Base-by-base conservation (phyloP, 2,113 vertebrate species). In the Chionodraco myersi region DNA sequence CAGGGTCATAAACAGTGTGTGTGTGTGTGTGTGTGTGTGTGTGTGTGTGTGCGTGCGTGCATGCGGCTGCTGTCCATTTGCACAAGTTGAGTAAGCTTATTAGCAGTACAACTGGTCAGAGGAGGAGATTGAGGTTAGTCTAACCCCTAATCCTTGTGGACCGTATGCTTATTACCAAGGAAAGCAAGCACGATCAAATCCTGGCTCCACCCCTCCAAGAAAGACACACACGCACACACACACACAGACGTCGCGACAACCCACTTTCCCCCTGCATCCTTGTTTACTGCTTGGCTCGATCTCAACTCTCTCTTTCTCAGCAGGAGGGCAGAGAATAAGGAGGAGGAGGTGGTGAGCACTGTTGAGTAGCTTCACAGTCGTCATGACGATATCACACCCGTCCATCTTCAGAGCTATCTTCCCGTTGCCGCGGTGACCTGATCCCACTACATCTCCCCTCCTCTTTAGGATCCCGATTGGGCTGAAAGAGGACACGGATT, bases 111-210 rank as follows among this genome's bases (percentile, higher is more conserved):
- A 72, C 53, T 89, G 82, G 66, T 86, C 68, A 86, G 78, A 89
- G 72, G 80, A 86, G 80, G 86, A 90, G 91, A 93, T 89, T 91
- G 90, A 88, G 93, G 91, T 92, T 91, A 91, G 87, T 84, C 85
- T 93, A 88, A 93, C 62, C 86, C 76, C 52, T 91, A 93, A 93
- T 91, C 91, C 91, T 83, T 1, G 5, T 87, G 77, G 69, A 84
- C 83, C 78, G 76, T 86, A 81, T 92, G 91, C 85, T 84, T 86
- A 83, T 87, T 91, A 79, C 74, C 83, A 52, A 84, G 86, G 73
- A 80, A 52, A 84, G 86, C 75, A 80, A 68, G 79, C 70, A 71
- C 59, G 41, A 60, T 77, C 80, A 72, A 82, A 75, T 79, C 79
- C 79, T 73, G 82, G 69, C 84, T 54, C 86, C 85, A 1, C 88